Evolutionary conservation across 2,113 vertebrate genomes (phyloP), one percentile per base, ranked within the genome.

Genomic region (Gracilinanus agilis): DNA sequence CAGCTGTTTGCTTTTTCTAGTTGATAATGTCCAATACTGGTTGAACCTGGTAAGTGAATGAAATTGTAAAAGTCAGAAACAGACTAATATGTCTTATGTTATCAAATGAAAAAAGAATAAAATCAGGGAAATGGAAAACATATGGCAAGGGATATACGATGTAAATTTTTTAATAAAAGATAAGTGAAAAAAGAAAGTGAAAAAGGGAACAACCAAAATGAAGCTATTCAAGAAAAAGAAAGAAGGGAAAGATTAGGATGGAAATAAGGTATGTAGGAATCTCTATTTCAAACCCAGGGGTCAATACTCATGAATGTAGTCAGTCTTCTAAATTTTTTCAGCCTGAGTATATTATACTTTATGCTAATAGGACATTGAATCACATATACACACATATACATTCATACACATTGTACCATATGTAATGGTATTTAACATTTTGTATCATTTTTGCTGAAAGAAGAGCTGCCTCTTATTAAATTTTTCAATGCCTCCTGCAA

Each of bases 21-120:
- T 23, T 40, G 16, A 83, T 19, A n/a, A 40, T 83, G 19, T 16
- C 67, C 67, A n/a, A 83, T 83, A 40, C 67, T 83, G 67, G 67
- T 83, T 21, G 67, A 83, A 21, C 40, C 19, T 83, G 67, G 34
- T 40, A 23, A 40, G 34, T 21, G n/a, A n/a, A 83, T 83, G n/a
- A 83, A 23, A 40, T 83, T 75, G 40, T 83, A 83, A 75, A 34
- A 83, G n/a, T 40, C n/a, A 83, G 34, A 83, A 21, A 83, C 16
- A 83, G 67, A 40, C 21, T 13, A 83, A 83, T 75, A 67, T 75
- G n/a, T 40, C 67, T 83, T 3, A 34, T 34, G 11, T 67, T 6
- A 83, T 83, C n/a, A 92, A 92, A 61, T 19, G 16, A 90, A 55
- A 95, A 94, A 53, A 44, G 83, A 11, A 90, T 53, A 92, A 96